phyloP scores from a whole-genome alignment of 2,888 invertebrate genomes.

The Ceriagrion tenellum region DNA sequence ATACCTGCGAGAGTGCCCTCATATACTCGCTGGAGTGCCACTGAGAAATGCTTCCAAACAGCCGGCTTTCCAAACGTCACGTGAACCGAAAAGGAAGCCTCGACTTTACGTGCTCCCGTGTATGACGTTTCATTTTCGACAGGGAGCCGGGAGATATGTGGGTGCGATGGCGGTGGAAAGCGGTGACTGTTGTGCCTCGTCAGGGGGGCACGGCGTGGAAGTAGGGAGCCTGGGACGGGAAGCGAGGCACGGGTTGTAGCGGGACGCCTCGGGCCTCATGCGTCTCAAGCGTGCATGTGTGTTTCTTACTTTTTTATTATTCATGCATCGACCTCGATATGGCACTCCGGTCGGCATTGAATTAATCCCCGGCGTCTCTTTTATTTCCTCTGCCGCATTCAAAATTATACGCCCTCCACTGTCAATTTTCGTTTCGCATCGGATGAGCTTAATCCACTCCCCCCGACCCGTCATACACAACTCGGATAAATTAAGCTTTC shows the following conservation, averaged over 20 bases:
- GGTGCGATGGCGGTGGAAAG: no score
- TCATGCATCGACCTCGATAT: not conserved
- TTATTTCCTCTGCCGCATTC: not conserved
- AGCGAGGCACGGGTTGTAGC: not conserved
- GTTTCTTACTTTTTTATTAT: not conserved
- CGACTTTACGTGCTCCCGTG: not conserved
- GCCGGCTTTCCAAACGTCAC: constrained; percentile 23
- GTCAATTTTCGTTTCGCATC: not conserved
- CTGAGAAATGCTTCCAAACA: constrained; percentile 4
- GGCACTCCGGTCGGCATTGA: not conserved
- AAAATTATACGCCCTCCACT: not conserved
- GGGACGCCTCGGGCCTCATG: not conserved
- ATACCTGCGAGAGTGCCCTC: not conserved
- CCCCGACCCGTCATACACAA: not conserved
- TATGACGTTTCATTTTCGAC: constrained; percentile 2
- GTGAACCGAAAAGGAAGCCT: constrained; percentile 27
- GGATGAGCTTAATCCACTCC: not conserved
- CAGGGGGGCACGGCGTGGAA: not conserved
- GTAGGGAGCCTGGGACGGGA: not conserved
- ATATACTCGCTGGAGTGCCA: not conserved
- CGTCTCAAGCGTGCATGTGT: not conserved
- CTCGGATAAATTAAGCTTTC: not conserved
- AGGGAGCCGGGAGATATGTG: not conserved
- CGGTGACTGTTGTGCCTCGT: no score
- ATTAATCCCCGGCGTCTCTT: not conserved